A percentile compares a stretch with the other conserved stretches of the same genome.
phyloP scores from a whole-genome alignment of 2,113 vertebrate species.

The Apteryx owenii region DNA sequence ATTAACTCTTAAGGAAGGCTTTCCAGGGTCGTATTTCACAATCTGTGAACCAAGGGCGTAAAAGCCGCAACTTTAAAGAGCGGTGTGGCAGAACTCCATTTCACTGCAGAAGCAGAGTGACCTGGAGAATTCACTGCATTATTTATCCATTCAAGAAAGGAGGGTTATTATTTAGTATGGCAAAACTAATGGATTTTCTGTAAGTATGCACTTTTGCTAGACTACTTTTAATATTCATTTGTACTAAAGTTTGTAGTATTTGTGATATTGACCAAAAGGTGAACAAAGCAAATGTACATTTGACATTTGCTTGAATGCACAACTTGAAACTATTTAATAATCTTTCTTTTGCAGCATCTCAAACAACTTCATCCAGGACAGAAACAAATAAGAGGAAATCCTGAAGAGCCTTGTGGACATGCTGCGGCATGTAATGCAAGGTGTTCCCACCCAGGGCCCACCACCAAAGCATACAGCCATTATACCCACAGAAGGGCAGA shows the following conservation, averaged over 20 bases:
- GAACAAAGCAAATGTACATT: rapidly evolving
- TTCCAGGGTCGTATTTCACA: neutral
- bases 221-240: neutral
- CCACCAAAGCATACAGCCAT: neutral
- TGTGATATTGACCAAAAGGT: neutral
- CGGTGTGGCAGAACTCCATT: rapidly evolving
- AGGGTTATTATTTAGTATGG: neutral
- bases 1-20: neutral
- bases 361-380: neutral
- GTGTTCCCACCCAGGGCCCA: neutral
- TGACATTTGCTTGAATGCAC: rapidly evolving
- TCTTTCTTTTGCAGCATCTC: neutral
- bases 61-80: neutral
- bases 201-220: neutral
- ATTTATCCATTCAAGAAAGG: neutral
- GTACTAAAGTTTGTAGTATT: neutral
- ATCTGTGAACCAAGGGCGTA: neutral
- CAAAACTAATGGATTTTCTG: neutral
- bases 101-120: neutral
- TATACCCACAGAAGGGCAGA: rapidly evolving
- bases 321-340: neutral
- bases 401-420: neutral
- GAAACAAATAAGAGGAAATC: neutral
- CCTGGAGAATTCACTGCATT: neutral
- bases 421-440: neutral